phyloP scores from a whole-genome alignment of 1,140 invertebrate genomes.

The Polypedilum pembai region DNA sequence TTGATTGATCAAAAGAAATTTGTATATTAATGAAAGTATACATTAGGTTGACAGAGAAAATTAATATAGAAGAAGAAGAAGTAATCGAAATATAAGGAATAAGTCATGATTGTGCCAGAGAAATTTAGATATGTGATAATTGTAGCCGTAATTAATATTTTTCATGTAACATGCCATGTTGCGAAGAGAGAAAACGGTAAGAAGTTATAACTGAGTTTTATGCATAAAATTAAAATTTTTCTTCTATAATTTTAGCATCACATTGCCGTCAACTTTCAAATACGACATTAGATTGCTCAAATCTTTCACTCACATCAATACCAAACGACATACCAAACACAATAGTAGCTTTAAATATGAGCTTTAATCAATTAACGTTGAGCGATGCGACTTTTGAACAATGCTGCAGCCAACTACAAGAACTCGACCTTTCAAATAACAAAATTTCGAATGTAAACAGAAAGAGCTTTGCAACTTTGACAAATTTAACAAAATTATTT shows the following conservation, averaged over 20 bases:
- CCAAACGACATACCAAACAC: slow-evolving; percentile 5
- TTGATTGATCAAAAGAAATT: too few species aligned
- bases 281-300: neutral
- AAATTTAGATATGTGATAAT: neutral
- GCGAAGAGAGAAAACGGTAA: too few species aligned
- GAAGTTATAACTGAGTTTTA: too few species aligned
- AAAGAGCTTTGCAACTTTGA: neutral
- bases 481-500: neutral
- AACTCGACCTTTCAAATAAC: slow-evolving; percentile 4
- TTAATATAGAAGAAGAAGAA: too few species aligned
- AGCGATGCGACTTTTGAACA: neutral
- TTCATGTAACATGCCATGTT: too few species aligned
- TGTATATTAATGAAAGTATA: too few species aligned
- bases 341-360: neutral
- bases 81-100: too few species aligned
- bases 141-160: neutral
- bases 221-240: too few species aligned
- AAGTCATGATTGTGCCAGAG: slow-evolving; percentile 3
- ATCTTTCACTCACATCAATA: neutral
- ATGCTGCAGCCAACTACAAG: neutral
- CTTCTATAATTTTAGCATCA: too few species aligned
- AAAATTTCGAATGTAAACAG: neutral
- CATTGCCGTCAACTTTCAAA: neutral
- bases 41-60: too few species aligned
- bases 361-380: neutral